These are phyloP conservation scores for Hippoglossus hippoglossus DNA, from an alignment of 2,797 vertebrate genomes.

Conservation along the genomic window DNA sequence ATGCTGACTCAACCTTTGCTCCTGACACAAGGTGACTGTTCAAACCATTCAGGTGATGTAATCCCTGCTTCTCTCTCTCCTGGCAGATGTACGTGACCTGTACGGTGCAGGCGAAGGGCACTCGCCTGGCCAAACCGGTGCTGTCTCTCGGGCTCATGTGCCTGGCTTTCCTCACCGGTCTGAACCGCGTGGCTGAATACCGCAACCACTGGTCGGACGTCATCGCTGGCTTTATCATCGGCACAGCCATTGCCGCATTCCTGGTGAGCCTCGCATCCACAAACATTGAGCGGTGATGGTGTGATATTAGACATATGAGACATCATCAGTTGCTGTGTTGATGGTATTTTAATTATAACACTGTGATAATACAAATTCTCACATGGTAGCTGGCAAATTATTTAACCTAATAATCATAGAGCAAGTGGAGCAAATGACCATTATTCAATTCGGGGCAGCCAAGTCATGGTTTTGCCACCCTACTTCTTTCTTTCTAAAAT, in stretches of 20 bases:
- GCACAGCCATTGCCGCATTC: conserved; percentile 94
- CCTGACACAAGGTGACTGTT: too few relatives aligned
- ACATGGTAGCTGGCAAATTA: too few relatives aligned
- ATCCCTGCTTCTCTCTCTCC: conserved; percentile 8
- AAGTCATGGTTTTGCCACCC: too few relatives aligned
- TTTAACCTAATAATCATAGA: too few relatives aligned
- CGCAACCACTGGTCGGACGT: conserved; percentile 99
- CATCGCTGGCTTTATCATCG: conserved; percentile 96
- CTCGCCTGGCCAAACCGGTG: conserved; percentile 94
- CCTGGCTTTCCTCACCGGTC: conserved; percentile 95
- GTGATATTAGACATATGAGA: neutral
- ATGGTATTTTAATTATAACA: neutral
- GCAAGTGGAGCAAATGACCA: too few relatives aligned
- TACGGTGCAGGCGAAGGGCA: conserved; percentile 95
- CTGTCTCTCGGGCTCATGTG: conserved; percentile 94
- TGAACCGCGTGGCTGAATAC: conserved; percentile 99
- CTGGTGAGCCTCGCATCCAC: conserved; percentile 85
- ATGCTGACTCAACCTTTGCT: too few relatives aligned
- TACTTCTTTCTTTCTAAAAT: too few relatives aligned
- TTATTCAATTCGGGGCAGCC: too few relatives aligned
- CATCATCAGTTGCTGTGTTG: neutral
- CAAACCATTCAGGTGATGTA: neutral
- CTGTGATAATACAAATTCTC: neutral
- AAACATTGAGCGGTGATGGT: too few relatives aligned
- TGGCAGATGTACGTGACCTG: conserved; percentile 96